Evolutionary conservation across 2,113 vertebrate species (phyloP).

Genomic region (Chamaetylas fuelleborni): DNA sequence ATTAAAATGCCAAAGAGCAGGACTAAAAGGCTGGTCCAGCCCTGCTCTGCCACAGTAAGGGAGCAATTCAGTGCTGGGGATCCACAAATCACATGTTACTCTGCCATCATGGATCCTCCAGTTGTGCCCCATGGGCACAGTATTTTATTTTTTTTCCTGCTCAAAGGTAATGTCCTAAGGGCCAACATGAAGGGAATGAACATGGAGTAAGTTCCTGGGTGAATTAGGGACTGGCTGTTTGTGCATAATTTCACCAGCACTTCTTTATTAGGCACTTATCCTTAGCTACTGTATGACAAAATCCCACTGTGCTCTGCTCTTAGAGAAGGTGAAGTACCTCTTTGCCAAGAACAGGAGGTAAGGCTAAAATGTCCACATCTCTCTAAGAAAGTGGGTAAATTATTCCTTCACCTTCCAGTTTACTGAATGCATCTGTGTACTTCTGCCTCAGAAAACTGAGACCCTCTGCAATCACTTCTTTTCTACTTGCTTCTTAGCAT

Average conservation of each 20-base stretch:
- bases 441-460: background rate
- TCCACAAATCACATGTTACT: background rate
- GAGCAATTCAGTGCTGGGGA: background rate
- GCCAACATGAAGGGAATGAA: background rate
- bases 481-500: background rate
- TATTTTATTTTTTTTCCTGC: background rate
- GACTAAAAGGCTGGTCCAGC: background rate
- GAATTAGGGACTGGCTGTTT: background rate
- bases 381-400: background rate
- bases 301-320: background rate
- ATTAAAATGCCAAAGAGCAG: background rate
- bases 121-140: background rate
- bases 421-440: background rate
- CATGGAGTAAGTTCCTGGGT: background rate
- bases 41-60: fast-evolving
- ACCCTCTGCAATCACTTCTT: background rate
- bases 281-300: background rate
- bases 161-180: background rate
- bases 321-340: background rate
- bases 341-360: background rate
- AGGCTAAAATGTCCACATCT: background rate
- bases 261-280: background rate
- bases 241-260: background rate
- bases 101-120: background rate
- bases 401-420: background rate